Base-by-base conservation (phyloP, 2,113 vertebrate species). In the Lutjanus erythropterus region DNA sequence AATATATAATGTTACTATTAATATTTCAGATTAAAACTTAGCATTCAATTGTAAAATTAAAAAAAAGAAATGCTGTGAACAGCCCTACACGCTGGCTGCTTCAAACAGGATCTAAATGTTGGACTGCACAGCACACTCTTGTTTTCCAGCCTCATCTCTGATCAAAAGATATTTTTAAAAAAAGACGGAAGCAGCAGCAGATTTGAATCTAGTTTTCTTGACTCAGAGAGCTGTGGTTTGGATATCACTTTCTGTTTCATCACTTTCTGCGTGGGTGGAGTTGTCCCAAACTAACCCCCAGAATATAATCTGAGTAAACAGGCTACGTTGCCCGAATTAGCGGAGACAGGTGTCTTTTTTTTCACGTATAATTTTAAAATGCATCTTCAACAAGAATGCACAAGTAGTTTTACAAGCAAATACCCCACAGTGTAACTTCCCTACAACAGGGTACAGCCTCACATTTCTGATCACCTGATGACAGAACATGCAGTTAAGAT, bases 351-450 rank as follows among this genome's bases (percentile, higher is more conserved):
- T 58, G 52, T 21, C n/a, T 56, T 6, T 78, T 60, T 25, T 6
- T 78, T 60, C n/a, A 35, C 52, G 18, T 12, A 21, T 7, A 3
- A 35, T n/a, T 53, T 52, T 9, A 42, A 77, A 83, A 35, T 10
- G 39, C 39, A 37, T 37, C 35, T 3, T 37, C 35, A 37, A n/a
- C n/a, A n/a, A n/a, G n/a, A n/a, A n/a, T n/a, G n/a, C n/a, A n/a
- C n/a, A n/a, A n/a, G n/a, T n/a, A n/a, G n/a, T n/a, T n/a, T n/a
- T 46, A 29, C 8, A 31, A 53, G 53, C 27, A 29, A 42, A 44
- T 35, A 23, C 21, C 23, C 37, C 37, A 7, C 31, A 19, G 23
- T 37, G 31, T 10, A 35, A n/a, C 25, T 37, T 65, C 35, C 14
- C n/a, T 18, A 4, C 21, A 27, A 71, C 37, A 35, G 39, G 21